phyloP scores from a whole-genome alignment of 2,113 vertebrate genomes.

The Phalacrocorax brasilianus region DNA sequence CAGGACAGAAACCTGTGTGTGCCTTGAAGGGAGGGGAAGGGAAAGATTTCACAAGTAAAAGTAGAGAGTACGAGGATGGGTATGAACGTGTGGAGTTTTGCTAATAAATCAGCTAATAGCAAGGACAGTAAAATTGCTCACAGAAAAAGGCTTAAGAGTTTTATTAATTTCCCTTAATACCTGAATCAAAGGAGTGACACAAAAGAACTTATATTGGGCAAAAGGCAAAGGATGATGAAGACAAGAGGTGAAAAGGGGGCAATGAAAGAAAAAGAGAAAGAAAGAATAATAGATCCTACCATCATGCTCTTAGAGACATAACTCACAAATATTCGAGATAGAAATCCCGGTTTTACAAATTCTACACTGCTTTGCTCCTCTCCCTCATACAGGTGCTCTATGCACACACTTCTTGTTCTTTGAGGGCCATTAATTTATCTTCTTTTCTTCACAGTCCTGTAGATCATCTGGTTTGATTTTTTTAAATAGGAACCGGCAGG shows the following conservation, averaged over 20 bases:
- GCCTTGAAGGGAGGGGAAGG: background rate
- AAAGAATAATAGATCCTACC: background rate
- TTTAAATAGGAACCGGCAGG: background rate
- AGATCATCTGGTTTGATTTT: background rate
- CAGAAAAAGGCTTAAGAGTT: background rate
- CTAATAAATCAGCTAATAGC: background rate
- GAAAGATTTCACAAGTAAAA: background rate
- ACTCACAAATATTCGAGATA: background rate
- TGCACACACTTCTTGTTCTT: background rate
- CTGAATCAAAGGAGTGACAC: background rate
- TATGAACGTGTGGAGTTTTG: background rate
- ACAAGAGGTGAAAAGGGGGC: background rate
- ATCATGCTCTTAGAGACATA: background rate
- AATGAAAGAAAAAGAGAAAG: background rate
- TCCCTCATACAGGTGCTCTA: background rate
- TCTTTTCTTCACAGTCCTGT: background rate
- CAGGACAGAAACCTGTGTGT: rapidly evolving
- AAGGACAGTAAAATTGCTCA: background rate
- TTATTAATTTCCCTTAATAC: background rate
- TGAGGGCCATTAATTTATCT: background rate
- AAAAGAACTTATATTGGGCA: background rate
- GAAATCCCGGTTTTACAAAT: background rate
- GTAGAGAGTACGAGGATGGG: background rate
- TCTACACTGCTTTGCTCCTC: background rate
- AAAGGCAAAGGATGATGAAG: background rate